Evolutionary conservation across 2,888 invertebrate species (phyloP), one percentile per base, ranked within the genome.

Genomic region (Colletes collaris): DNA sequence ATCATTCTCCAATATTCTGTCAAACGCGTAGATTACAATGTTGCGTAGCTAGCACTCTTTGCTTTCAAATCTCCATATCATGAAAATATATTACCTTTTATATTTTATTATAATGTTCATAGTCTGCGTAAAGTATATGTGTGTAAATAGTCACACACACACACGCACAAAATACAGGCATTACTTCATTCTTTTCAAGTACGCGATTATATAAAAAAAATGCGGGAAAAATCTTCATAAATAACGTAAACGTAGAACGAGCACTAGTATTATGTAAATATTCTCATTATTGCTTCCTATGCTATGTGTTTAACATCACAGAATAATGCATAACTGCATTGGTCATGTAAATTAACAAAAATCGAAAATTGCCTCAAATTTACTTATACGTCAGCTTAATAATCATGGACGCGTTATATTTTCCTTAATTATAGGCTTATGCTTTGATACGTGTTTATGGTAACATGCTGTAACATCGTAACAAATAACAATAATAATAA

Each of bases 21-120:
- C 50, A 6, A 58, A 50, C 19, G 19, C 40, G 37, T 64, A 63
- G 50, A 58, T 50, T 50, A 10, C n/a, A 44, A 19, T 70, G 52
- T 55, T 4, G 10, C 66, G 58, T 50, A 62, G 50, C 69, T 55
- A 65, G 56, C 67, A 70, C 70, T 79, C 83, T 82, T 79, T 83
- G 79, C 76, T 83, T 79, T 74, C 74, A 82, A 83, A 82, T 83
- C 79, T 83, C 82, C 83, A 83, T 82, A 13, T 37, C 49, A n/a
- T 52, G n/a, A 63, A 16, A n/a, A 62, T 72, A 52, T 52, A 64
- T 59, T 49, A 46, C 46, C 11, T 52, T 56, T 11, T 53, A 13
- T 46, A 7, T 56, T 65, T 64, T 59, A 59, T 70, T 66, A n/a
- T 63, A 27, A 59, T 67, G 53, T 70, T 66, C 19, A 73, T 74